Conservation (phyloP, 35 echinoderm and acorn worm genomes). For the Heliocidaris tuberculata region DNA sequence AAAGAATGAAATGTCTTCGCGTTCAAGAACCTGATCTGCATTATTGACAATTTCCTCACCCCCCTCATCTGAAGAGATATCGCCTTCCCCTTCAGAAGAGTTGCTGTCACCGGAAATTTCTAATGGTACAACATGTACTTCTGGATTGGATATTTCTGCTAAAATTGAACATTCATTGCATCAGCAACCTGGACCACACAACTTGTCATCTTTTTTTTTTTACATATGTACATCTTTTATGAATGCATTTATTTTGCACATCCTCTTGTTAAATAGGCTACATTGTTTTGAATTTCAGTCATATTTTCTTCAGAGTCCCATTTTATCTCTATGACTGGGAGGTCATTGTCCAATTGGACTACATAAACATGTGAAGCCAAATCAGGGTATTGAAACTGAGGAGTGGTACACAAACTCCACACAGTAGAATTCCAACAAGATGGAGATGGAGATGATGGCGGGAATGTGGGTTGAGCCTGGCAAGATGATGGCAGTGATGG, state of each 20-base stretch:
- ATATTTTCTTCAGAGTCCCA: conserved; percentile 57
- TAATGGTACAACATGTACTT: conserved; percentile 1
- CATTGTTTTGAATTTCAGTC: conserved; percentile 49
- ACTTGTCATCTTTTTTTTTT: conserved; percentile 23
- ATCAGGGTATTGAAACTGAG: conserved; percentile 43
- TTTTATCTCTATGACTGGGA: no score
- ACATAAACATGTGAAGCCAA: conserved; percentile 39
- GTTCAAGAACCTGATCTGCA: not conserved
- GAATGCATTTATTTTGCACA: conserved; percentile 48
- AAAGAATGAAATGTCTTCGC: not conserved
- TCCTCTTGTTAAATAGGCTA: conserved; percentile 51
- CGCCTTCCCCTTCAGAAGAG: conserved; percentile 22
- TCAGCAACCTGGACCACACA: conserved; percentile 53
- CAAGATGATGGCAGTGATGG: no score
- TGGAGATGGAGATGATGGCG: conserved; percentile 31
- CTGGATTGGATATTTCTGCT: not conserved
- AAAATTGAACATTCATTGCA: conserved; percentile 57
- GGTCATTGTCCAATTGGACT: not conserved
- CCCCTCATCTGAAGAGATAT: conserved; percentile 33
- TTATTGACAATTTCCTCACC: not conserved
- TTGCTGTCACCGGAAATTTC: no score
- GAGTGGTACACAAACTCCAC: conserved; percentile 30
- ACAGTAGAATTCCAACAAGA: conserved; percentile 52
- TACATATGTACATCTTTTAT: conserved; percentile 49
- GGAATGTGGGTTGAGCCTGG: no score